Evolutionary conservation across 2,113 vertebrate genomes (phyloP).

Genomic region (Cephalopholis sonnerati): DNA sequence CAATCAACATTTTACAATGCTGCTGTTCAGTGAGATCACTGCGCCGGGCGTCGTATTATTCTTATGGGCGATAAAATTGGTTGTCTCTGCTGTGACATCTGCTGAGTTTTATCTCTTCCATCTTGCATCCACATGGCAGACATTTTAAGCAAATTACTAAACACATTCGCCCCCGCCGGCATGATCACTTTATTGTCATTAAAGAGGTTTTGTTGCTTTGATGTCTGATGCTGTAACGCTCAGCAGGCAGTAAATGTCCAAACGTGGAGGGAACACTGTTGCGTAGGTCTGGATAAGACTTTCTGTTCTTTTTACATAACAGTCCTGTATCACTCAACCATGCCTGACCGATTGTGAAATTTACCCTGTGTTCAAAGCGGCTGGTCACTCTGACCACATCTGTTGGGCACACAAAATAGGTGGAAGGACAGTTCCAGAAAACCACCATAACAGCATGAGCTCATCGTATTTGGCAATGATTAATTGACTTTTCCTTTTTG

Average conservation of each 20-base stretch:
- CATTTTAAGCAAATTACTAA: conserved; percentile 78
- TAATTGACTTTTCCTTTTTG: conserved; percentile 24
- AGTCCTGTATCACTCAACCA: conserved; percentile 22
- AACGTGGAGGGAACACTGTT: conserved; percentile 25
- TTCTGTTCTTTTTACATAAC: conserved; percentile 63
- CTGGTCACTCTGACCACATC: conserved; percentile 56
- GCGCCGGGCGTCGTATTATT: conserved; percentile 29
- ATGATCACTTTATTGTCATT: conserved; percentile 73
- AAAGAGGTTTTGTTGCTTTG: conserved; percentile 57
- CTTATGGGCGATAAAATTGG: conserved; percentile 57
- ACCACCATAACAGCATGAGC: conserved; percentile 47
- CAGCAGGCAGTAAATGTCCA: conserved; percentile 53
- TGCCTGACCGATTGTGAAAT: conserved; percentile 56
- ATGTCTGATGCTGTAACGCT: conserved; percentile 40
- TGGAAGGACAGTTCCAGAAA: conserved; percentile 15
- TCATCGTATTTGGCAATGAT: conserved; percentile 64
- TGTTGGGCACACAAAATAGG: background rate
- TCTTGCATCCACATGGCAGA: conserved; percentile 71
- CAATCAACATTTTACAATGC: conserved; percentile 69
- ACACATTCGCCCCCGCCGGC: conserved; percentile 55
- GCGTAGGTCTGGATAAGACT: conserved; percentile 50
- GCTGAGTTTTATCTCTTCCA: conserved; percentile 69
- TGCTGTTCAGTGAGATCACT: conserved; percentile 28
- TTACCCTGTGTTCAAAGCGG: conserved; percentile 27
- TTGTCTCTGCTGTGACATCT: conserved; percentile 72